Conservation (phyloP, 2,113 vertebrate genomes). For the Xenotilapia longispinis region DNA sequence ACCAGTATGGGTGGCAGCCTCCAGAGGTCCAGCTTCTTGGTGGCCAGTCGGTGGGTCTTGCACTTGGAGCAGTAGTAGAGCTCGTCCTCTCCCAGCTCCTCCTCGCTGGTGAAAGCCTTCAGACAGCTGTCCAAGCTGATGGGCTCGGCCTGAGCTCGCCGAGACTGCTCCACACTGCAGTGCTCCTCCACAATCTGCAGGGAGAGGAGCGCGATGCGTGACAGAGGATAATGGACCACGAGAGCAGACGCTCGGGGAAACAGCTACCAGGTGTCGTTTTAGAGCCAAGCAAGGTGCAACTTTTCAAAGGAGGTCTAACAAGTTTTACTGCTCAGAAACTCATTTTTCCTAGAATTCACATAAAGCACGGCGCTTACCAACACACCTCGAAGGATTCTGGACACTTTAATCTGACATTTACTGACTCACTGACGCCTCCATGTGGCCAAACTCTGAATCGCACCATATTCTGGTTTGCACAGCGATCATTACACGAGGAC, state of each 20-base stretch:
- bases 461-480: not conserved
- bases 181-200: conserved; percentile 91
- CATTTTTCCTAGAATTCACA: not conserved
- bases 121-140: conserved; percentile 96
- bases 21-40: conserved; percentile 98
- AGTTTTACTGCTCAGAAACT: not conserved
- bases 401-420: not conserved
- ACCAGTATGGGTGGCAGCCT: conserved; percentile 95
- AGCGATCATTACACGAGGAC: not conserved
- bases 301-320: not conserved
- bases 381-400: rapidly evolving
- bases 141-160: conserved; percentile 89
- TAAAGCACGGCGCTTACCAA: not conserved
- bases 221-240: not conserved
- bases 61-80: conserved; percentile 99
- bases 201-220: not conserved
- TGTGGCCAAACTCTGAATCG: not conserved
- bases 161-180: conserved; percentile 91
- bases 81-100: conserved; percentile 94
- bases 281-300: not conserved
- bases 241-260: not conserved
- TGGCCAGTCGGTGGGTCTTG: conserved; percentile 91
- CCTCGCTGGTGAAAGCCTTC: conserved; percentile 93
- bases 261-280: not conserved
- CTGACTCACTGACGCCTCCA: not conserved